Percentiles rank a stretch among this genome's conserved stretches.
Conservation (phyloP, 2,113 vertebrate genomes). For the Tor tambroides region DNA sequence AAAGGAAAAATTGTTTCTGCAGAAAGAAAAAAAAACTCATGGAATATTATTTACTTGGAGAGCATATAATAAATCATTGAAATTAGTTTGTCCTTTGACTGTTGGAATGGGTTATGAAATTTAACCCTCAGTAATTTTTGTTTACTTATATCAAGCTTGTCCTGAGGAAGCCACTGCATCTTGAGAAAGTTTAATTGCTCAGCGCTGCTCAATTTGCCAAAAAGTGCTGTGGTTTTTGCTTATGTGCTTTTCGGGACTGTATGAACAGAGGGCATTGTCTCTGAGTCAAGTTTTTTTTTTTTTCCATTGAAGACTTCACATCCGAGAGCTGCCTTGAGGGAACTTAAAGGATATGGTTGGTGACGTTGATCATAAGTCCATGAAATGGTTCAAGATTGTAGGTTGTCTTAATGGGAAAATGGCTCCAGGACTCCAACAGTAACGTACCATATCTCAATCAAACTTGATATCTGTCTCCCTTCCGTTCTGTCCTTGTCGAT, state of each 20-base stretch:
- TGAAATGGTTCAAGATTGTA: background rate
- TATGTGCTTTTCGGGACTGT: background rate
- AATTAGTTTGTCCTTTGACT: background rate
- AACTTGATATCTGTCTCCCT: background rate
- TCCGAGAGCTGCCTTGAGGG: background rate
- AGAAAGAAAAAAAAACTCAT: background rate
- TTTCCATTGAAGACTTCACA: background rate
- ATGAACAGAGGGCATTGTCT: constrained; percentile 52
- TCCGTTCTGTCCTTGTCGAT: constrained; percentile 9
- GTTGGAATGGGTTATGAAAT: constrained; percentile 11
- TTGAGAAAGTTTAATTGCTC: constrained; percentile 34
- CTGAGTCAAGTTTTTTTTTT: background rate
- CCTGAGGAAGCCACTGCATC: background rate
- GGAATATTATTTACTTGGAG: background rate
- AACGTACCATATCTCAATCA: background rate
- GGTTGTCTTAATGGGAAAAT: background rate
- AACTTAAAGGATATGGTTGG: background rate
- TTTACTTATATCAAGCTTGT: constrained; percentile 25
- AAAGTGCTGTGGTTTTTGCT: constrained; percentile 47
- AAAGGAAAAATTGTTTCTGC: background rate
- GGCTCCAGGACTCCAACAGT: background rate
- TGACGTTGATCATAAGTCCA: background rate
- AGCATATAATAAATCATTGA: background rate
- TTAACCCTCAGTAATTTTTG: constrained; percentile 31
- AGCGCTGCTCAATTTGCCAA: constrained; percentile 25